Percentiles rank a stretch among this genome's conserved stretches.
Evolutionary conservation across 2,888 invertebrate species (phyloP).

Genomic region (Augochlorella aurata): DNA sequence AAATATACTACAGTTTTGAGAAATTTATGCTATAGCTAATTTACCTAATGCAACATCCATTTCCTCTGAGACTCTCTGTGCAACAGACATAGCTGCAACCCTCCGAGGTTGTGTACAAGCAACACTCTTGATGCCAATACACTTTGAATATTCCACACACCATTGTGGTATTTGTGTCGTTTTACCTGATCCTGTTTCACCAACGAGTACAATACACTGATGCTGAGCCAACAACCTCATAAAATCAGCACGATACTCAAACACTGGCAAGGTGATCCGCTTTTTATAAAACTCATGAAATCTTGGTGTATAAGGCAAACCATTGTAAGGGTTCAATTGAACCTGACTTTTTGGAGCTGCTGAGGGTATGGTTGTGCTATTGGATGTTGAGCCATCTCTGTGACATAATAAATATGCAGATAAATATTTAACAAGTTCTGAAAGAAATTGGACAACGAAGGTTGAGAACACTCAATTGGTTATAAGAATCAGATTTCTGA

Average conservation of each 20-base stretch:
- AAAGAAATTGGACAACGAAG: background rate
- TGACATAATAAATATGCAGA: constrained; percentile 21
- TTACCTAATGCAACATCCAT: constrained; percentile 96
- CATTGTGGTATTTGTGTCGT: constrained; percentile 99
- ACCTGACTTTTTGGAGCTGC: constrained; percentile 81
- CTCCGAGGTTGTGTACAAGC: constrained; percentile 98
- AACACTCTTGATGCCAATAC: constrained; percentile 89
- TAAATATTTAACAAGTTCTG: background rate
- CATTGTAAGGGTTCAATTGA: constrained; percentile 89
- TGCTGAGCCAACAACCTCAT: constrained; percentile 95
- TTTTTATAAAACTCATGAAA: constrained; percentile 95
- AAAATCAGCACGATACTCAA: constrained; percentile 98
- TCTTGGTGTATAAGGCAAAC: constrained; percentile 92
- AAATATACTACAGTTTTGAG: background rate
- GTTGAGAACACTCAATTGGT: constrained; percentile 48
- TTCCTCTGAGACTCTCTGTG: constrained; percentile 99
- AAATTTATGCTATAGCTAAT: background rate
- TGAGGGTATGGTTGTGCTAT: constrained; percentile 81
- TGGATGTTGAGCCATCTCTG: constrained; percentile 73
- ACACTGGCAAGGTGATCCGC: constrained; percentile 96
- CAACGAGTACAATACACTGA: constrained; percentile 97
- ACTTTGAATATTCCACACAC: constrained; percentile 90
- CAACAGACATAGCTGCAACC: constrained; percentile 99
- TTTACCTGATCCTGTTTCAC: constrained; percentile 99
- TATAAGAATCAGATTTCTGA: background rate